Evolutionary conservation across 2,888 invertebrate species (phyloP), one percentile per base, ranked within the genome.

Genomic region (Omphaloscelis lunosa): DNA sequence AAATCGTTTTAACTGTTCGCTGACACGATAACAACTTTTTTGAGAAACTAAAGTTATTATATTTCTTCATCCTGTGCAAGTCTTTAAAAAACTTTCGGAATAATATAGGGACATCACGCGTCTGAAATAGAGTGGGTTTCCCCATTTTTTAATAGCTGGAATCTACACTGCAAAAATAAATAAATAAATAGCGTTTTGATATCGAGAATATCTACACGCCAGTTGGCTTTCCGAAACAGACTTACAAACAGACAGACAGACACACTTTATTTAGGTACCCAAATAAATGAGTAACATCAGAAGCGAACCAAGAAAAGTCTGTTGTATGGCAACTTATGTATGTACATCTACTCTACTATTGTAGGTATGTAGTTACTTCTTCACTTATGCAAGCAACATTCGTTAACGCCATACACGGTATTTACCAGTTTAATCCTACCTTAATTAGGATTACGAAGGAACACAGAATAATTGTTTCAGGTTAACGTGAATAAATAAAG

Each of bases 361-460:
- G n/a, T n/a, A n/a, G n/a, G 7, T 48, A 12, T 45, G 3, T 27
- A 20, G 53, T 6, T 15, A 51, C 17, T 17, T 29, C 17, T 39
- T 20, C 48, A 17, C 15, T 15, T 17, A 23, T 4, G 34, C 27
- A 62, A 66, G 23, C 2, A 45, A 48, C 27, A 62, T 59, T 56
- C 34, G 66, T 45, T 34, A 61, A 67, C 29, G 3, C 51, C 12
- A 1, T 15, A 41, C 51, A 72, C 9, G 41, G n/a, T 62, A 45
- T 75, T 75, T 58, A 80, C 56, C 53, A 7, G n/a, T 58, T 62
- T 53, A 68, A 65, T 62, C 20, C 27, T 61, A 72, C 34, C 62
- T 62, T 82, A 70, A 75, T 83, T 75, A 62, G 68, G 69, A 70
- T 62, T 51, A 53, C 39, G 29, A 51, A 41, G 39, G 11, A 39